These are phyloP conservation scores for Xiphias gladius DNA, from an alignment of 2,113 vertebrate genomes.

Conservation along the genomic window DNA sequence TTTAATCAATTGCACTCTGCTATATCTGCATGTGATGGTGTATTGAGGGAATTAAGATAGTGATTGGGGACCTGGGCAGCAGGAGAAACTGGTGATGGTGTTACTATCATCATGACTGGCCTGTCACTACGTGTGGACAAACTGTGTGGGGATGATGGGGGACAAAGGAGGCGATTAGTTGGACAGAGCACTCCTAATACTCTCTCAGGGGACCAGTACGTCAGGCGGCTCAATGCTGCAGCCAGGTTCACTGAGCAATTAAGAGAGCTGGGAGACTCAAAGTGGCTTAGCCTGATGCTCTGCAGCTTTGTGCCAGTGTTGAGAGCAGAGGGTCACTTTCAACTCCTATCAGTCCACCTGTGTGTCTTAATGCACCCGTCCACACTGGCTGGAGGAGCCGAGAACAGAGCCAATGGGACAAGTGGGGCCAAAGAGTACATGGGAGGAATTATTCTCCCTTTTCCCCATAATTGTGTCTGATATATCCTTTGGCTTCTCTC, in stretches of 20 bases:
- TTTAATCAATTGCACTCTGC: constrained; percentile 29
- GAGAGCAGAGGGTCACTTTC: constrained; percentile 80
- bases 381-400: constrained; percentile 52
- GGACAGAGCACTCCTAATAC: constrained; percentile 77
- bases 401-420: constrained; percentile 70
- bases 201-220: constrained; percentile 75
- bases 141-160: constrained; percentile 66
- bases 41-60: constrained; percentile 13
- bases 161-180: constrained; percentile 80
- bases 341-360: constrained; percentile 77
- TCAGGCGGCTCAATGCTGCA: constrained; percentile 73
- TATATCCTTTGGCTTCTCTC: constrained; percentile 76
- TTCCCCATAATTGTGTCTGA: constrained; percentile 75
- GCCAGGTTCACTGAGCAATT: constrained; percentile 81
- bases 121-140: constrained; percentile 72
- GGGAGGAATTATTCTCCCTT: constrained; percentile 71
- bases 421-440: constrained; percentile 67
- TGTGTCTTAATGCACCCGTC: constrained; percentile 75
- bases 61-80: constrained; percentile 10
- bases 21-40: constrained; percentile 13
- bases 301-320: constrained; percentile 56
- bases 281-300: constrained; percentile 76
- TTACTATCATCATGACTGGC: constrained; percentile 39
- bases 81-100: constrained; percentile 14
- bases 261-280: constrained; percentile 72